phyloP scores from a whole-genome alignment of 2,888 invertebrate species.

The Microchrysa polita region DNA sequence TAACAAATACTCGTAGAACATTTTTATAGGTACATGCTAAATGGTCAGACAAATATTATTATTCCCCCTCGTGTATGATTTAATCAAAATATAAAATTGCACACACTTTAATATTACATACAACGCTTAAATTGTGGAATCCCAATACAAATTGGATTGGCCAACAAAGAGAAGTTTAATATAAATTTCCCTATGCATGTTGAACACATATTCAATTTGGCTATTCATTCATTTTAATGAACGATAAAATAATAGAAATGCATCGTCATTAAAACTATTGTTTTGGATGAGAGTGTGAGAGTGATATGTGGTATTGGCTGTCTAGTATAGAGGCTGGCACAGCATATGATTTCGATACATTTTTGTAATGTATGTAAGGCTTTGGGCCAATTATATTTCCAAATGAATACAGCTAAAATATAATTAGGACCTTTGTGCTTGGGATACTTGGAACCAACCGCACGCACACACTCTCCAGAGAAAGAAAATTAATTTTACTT shows the following conservation, averaged over 20 bases:
- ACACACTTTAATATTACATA: conserved; percentile 6
- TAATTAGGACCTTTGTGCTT: background rate
- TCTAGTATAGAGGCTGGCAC: background rate
- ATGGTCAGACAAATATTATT: no score
- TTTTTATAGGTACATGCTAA: no score
- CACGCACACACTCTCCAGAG: background rate
- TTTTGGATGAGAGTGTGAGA: background rate
- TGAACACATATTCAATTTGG: background rate
- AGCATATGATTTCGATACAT: background rate
- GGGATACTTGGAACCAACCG: background rate
- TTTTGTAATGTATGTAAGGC: background rate
- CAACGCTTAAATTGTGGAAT: conserved; percentile 28
- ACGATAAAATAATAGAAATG: conserved; percentile 38
- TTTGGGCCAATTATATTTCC: conserved; percentile 12
- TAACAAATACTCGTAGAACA: no score
- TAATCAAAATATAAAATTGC: conserved; percentile 36
- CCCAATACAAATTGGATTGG: no score
- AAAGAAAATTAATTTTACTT: conserved; percentile 2
- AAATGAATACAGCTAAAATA: conserved; percentile 33
- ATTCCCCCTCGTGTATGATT: conserved; percentile 9
- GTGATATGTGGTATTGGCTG: background rate
- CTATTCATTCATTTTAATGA: conserved; percentile 18
- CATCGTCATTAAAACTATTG: conserved; percentile 39
- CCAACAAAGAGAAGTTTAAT: conserved; percentile 60
- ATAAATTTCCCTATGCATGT: conserved; percentile 59